Evolutionary conservation across 2,113 vertebrate species (phyloP).

Genomic region (Phrynosoma platyrhinos): DNA sequence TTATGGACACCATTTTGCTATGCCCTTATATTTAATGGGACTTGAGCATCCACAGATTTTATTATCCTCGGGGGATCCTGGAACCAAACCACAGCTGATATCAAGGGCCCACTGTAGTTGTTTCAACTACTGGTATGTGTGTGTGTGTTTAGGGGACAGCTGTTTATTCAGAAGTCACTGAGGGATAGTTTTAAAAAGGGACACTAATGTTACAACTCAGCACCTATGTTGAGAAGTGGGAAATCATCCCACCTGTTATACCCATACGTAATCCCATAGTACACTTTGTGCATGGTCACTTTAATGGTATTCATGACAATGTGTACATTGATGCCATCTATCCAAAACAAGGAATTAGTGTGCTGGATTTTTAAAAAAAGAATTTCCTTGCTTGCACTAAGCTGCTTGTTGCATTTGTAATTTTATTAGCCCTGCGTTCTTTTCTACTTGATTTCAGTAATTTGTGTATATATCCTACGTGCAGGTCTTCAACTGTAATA

Average conservation of each 20-base stretch:
- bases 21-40: no score
- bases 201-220: not conserved
- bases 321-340: not conserved
- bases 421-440: not conserved
- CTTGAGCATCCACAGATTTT: no score
- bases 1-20: no score
- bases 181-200: not conserved
- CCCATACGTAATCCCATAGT: not conserved
- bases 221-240: not conserved
- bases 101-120: not conserved
- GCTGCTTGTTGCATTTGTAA: not conserved
- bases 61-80: no score
- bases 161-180: not conserved
- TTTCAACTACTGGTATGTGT: not conserved
- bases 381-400: not conserved
- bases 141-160: not conserved
- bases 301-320: not conserved
- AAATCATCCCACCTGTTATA: not conserved
- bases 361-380: not conserved
- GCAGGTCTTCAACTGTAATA: no score
- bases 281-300: not conserved
- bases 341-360: not conserved
- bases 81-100: no score
- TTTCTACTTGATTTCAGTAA: not conserved
- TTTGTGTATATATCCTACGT: not conserved